These are phyloP conservation scores for Drosophila guanche DNA, from an alignment of 1,140 invertebrate species.

Conservation along the genomic window DNA sequence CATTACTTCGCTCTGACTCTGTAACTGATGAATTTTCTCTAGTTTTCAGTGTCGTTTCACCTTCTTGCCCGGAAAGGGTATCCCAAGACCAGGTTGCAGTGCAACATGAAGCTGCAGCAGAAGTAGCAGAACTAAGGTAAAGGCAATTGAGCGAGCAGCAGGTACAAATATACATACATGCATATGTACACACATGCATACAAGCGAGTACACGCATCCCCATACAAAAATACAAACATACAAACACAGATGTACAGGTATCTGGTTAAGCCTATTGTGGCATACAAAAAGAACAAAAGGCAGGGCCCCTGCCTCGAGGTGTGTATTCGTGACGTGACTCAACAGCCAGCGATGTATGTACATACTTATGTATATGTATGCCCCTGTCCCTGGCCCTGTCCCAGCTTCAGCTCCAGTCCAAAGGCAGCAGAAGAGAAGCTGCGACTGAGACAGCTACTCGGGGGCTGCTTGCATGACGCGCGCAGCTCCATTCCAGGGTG, in stretches of 20 bases:
- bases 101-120: constrained; percentile 1
- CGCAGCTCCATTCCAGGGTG: constrained; percentile 1
- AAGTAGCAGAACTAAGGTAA: constrained; percentile 31
- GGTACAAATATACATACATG: constrained; percentile 45
- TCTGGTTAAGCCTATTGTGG: constrained; percentile 64
- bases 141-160: constrained; percentile 45
- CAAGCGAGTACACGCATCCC: constrained; percentile 3
- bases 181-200: constrained; percentile 17
- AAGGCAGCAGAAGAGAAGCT: no score
- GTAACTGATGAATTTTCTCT: no score
- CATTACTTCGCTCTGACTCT: no score
- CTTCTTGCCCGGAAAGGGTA: no score
- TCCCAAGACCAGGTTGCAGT: constrained; percentile 8
- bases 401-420: no score
- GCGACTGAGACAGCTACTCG: no score
- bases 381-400: no score
- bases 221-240: not conserved
- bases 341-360: constrained; percentile 49
- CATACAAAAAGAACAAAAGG: constrained; percentile 73
- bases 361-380: no score
- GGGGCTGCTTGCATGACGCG: no score
- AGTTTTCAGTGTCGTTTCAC: no score
- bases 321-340: constrained; percentile 53
- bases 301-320: constrained; percentile 24
- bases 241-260: constrained; percentile 15